phyloP scores from a whole-genome alignment of 2,797 vertebrate genomes.

The Dendrocincla tyrannina region DNA sequence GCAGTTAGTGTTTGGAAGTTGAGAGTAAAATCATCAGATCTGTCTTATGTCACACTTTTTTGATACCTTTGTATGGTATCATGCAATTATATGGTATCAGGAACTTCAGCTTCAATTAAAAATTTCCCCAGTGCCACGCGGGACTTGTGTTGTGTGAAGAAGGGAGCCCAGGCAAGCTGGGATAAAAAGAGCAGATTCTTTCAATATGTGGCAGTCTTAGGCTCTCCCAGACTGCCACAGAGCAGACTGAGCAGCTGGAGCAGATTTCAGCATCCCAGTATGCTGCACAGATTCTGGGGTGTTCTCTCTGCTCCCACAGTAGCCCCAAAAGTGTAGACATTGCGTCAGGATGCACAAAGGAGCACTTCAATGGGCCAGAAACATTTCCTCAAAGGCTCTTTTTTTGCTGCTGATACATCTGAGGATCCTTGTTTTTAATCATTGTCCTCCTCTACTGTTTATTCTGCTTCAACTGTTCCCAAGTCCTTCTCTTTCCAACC shows the following conservation, averaged over 20 bases:
- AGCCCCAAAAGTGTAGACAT: neutral
- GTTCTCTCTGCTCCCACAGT: neutral
- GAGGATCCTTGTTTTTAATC: neutral
- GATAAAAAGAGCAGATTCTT: neutral
- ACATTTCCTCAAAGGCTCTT: neutral
- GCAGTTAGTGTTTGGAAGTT: neutral
- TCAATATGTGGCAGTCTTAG: neutral
- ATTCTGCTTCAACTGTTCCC: neutral
- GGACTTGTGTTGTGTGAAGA: neutral
- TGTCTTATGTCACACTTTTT: neutral
- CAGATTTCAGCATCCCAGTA: neutral
- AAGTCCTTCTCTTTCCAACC: neutral
- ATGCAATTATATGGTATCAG: neutral
- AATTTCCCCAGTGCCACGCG: neutral
- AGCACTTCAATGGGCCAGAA: neutral
- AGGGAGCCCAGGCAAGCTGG: neutral
- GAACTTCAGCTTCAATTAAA: neutral
- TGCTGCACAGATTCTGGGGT: neutral
- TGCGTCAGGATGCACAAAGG: neutral
- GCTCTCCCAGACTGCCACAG: neutral
- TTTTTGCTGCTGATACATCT: neutral
- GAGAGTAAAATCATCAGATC: neutral
- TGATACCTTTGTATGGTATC: neutral
- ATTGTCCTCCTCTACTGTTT: neutral
- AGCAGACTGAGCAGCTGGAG: neutral